Conservation (phyloP, 1,140 invertebrate genomes). For the Ephestia elutella region DNA sequence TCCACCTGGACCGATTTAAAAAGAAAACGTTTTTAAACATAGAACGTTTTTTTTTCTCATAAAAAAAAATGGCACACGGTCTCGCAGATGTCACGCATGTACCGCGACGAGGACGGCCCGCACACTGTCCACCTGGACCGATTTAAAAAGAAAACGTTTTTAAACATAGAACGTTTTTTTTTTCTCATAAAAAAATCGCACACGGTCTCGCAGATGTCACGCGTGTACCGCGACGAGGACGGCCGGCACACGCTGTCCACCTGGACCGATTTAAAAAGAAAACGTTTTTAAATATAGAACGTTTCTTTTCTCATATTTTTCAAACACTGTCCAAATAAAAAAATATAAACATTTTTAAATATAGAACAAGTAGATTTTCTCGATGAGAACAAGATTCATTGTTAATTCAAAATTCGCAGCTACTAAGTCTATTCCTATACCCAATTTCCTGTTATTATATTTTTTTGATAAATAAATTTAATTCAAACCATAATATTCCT, state of each 20-base stretch:
- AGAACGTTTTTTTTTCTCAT: neutral
- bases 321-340: too few relatives aligned
- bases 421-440: too few relatives aligned
- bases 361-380: too few relatives aligned
- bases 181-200: too few relatives aligned
- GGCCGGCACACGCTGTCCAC: slow-evolving; percentile 87
- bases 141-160: neutral
- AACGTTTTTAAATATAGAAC: neutral
- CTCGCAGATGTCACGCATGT: slow-evolving; percentile 90
- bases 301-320: too few relatives aligned
- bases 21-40: neutral
- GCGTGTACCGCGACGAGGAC: slow-evolving; percentile 80
- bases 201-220: slow-evolving; percentile 91
- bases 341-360: too few relatives aligned
- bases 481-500: too few relatives aligned
- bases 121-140: slow-evolving; percentile 84
- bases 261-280: slow-evolving; percentile 53
- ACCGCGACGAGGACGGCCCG: slow-evolving; percentile 78
- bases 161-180: neutral
- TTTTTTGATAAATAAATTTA: too few relatives aligned
- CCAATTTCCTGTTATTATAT: too few relatives aligned
- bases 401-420: too few relatives aligned
- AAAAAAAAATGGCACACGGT: slow-evolving; percentile 94
- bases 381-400: too few relatives aligned
- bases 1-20: slow-evolving; percentile 77